Evolutionary conservation across 2,797 vertebrate genomes (phyloP), one percentile per base, ranked within the genome.

Genomic region (Xiphorhynchus erythropygius): DNA sequence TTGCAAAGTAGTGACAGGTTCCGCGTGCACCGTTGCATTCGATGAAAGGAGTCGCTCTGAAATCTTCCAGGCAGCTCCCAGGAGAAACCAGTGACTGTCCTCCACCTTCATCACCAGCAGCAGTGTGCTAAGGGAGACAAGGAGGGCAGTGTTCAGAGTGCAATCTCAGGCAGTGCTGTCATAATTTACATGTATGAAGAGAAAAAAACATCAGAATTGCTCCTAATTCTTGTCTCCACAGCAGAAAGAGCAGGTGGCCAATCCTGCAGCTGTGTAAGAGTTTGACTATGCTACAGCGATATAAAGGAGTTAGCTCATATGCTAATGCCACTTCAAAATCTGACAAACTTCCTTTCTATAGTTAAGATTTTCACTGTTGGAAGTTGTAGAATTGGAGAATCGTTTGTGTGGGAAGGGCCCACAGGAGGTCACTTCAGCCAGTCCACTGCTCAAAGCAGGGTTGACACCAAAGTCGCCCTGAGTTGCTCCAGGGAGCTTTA

Each of bases 81-180:
- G 99, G 99, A 1, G 99, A 99, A n/a, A 99, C 99, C 95, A 99
- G 97, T 0, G 99, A 99, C 97, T 99, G 99, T 49, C 99, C 99
- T 2, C 99, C 99, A 0, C 99, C 99, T 96, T 99, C 99, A 6
- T 99, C 99, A 60, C 99, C 99, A 22, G 99, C 99, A 4, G 99
- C 99, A 0, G 99, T 99, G 96, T 99, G 99, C 99, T 99, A 98
- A 39, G 63, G 0, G 11, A 94, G 84, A 97, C 30, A 89, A 78
- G 76, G 18, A 87, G 25, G 60, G 76, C 67, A 84, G 62, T 0
- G 8, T n/a, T 97, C 79, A 97, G 84, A 82, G 47, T 9, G 53
- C 32, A 73, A 22, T 69, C 70, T 49, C n/a, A 39, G 78, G 35
- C 39, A 77, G 12, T 11, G 62, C 76, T 80, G 39, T 68, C 60